Conservation (phyloP, 2,888 invertebrate species). For the Atherix ibis region DNA sequence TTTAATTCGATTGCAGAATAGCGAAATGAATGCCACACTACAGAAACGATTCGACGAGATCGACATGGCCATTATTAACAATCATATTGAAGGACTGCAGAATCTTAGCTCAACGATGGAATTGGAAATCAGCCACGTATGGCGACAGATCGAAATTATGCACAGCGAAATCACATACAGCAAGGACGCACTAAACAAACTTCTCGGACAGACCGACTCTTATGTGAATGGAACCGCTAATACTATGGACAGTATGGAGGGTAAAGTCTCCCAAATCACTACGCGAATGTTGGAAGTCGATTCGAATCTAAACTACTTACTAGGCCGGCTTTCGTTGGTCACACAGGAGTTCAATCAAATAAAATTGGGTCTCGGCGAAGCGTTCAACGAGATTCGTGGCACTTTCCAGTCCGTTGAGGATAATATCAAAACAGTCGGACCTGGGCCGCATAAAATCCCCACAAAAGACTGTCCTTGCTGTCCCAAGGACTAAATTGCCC, state of each 20-base stretch:
- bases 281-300: slow-evolving; percentile 62
- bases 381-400: slow-evolving; percentile 51
- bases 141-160: slow-evolving; percentile 83
- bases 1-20: slow-evolving; percentile 46
- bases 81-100: slow-evolving; percentile 52
- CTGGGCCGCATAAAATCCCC: slow-evolving; percentile 43
- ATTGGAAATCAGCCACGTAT: slow-evolving; percentile 67
- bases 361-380: slow-evolving; percentile 55
- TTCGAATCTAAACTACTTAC: slow-evolving; percentile 63
- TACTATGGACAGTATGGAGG: slow-evolving; percentile 63
- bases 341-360: slow-evolving; percentile 75
- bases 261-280: slow-evolving; percentile 63
- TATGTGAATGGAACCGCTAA: slow-evolving; percentile 65
- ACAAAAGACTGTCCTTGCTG: slow-evolving; percentile 24
- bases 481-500: no score
- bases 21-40: slow-evolving; percentile 48
- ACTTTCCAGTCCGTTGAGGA: slow-evolving; percentile 47
- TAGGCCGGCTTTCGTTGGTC: slow-evolving; percentile 63
- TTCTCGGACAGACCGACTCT: slow-evolving; percentile 55
- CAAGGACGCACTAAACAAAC: slow-evolving; percentile 54
- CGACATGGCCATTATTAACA: slow-evolving; percentile 49
- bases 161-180: slow-evolving; percentile 65
- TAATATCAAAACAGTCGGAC: slow-evolving; percentile 36
- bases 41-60: slow-evolving; percentile 53
- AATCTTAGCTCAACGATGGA: slow-evolving; percentile 66